These are phyloP conservation scores for Nudaria mundana DNA, from an alignment of 2,888 invertebrate genomes.

Conservation along the genomic window DNA sequence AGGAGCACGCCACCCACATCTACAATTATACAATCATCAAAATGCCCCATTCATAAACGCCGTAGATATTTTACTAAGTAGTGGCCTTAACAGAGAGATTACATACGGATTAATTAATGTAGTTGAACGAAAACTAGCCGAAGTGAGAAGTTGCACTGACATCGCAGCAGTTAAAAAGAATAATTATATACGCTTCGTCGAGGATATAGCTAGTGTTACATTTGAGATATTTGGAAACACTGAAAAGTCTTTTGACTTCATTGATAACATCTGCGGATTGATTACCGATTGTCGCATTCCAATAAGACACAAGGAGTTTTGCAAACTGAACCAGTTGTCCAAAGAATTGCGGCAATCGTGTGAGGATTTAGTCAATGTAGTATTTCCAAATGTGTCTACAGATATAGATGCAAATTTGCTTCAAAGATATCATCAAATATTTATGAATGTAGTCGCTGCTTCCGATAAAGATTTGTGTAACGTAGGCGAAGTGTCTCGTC, in stretches of 20 bases:
- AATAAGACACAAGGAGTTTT: constrained; percentile 73
- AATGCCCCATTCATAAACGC: constrained; percentile 75
- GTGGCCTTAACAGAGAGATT: constrained; percentile 74
- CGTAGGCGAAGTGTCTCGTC: constrained; percentile 60
- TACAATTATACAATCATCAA: constrained; percentile 73
- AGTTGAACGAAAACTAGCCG: constrained; percentile 73
- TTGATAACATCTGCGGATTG: constrained; percentile 67
- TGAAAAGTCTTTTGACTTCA: constrained; percentile 67
- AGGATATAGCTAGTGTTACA: constrained; percentile 72
- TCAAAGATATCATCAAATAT: constrained; percentile 74
- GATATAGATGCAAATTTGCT: constrained; percentile 55
- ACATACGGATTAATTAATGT: constrained; percentile 76
- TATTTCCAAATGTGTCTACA: constrained; percentile 41
- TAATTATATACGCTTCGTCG: constrained; percentile 72
- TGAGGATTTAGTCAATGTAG: constrained; percentile 65
- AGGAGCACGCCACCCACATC: constrained; percentile 66
- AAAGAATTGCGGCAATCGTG: constrained; percentile 73
- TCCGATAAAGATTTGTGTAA: constrained; percentile 73
- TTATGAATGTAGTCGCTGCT: constrained; percentile 71
- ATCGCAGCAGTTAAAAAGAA: constrained; percentile 69
- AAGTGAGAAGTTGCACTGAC: constrained; percentile 66
- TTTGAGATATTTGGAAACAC: constrained; percentile 75
- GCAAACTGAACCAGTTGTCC: constrained; percentile 69
- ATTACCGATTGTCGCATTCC: constrained; percentile 72
- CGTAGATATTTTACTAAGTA: constrained; percentile 71